A percentile compares a stretch with the other conserved stretches of the same genome.
phyloP scores from a whole-genome alignment of 2,113 vertebrate species.

The Vicugna pacos region DNA sequence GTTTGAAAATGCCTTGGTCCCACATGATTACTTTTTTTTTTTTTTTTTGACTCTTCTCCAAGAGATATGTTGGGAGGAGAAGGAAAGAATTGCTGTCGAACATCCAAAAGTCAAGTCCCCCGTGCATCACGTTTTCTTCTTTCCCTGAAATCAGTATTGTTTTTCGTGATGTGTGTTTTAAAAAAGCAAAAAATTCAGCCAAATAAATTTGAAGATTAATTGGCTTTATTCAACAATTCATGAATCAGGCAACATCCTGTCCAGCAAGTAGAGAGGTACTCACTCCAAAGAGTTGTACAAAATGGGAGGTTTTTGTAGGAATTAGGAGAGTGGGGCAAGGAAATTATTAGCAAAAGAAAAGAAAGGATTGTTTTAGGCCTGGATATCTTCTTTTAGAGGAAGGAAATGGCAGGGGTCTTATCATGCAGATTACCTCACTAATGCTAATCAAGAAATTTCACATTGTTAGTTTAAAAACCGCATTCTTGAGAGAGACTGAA shows the following conservation, averaged over 20 bases:
- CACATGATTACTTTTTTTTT: neutral
- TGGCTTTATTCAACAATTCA: neutral
- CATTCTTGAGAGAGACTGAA: neutral
- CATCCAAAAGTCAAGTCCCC: neutral
- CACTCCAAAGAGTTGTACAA: neutral
- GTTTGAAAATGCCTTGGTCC: neutral
- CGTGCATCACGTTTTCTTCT: conserved; percentile 11
- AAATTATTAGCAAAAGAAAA: neutral
- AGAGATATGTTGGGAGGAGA: neutral
- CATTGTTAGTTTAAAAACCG: neutral
- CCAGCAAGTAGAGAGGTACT: neutral
- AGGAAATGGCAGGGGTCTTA: neutral
- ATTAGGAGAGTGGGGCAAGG: neutral
- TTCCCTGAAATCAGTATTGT: neutral
- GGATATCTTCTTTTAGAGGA: neutral
- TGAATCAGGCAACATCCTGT: neutral
- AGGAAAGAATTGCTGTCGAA: neutral
- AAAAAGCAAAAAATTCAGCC: neutral
- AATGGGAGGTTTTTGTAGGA: neutral
- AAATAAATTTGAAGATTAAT: neutral
- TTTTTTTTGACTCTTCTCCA: neutral
- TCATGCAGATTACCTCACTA: neutral
- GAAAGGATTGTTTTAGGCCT: neutral
- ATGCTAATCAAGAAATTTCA: neutral
- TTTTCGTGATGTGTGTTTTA: neutral